Evolutionary conservation across 2,113 vertebrate genomes (phyloP), one percentile per base, ranked within the genome.

Genomic region (Halcyon malimbica): DNA sequence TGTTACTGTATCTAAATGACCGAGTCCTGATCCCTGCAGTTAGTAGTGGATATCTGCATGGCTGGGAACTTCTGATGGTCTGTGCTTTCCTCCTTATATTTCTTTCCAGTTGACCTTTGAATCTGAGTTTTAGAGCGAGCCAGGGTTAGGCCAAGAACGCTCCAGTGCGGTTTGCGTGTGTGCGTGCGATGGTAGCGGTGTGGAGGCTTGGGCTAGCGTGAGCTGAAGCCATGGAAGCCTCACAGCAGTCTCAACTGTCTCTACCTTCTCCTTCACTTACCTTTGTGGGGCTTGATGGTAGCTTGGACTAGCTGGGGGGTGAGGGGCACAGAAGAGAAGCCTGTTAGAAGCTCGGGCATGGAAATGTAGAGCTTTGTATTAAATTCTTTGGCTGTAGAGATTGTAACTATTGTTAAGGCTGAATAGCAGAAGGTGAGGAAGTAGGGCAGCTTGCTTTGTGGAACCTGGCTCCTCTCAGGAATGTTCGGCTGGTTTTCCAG

Each of bases 401-500:
- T 13, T 44, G 76, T 80, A 64, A 41, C 24, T 76, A 1, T 65
- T 89, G 71, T 59, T 78, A 59, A 81, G 57, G 69, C 18, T 3
- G 41, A 41, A 23, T 13, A 65, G 78, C 37, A 82, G 44, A 37
- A 75, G 77, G 31, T 62, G 21, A 75, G 83, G 87, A 48, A 33
- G n/a, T 65, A 93, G 89, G 53, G 16, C 83, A 89, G 87, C 56
- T 93, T 3, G 25, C 59, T 93, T 54, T 65, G 62, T 26, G 77
- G 93, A 91, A 33, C 73, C 69, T 0, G 3, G 62, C 26, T 94
- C 92, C 85, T 75, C 57, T 75, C 16, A 23, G 94, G 89, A 90
- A 51, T 0, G 2, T 42, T 84, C 26, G 69, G 82, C 81, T 88
- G 90, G 78, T 95, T 96, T 96, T 93, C 93, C 83, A 87, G 93